A percentile compares a stretch with the other conserved stretches of the same genome.
phyloP scores from a whole-genome alignment of 2,888 invertebrate genomes.

The Geophilus truncorum region DNA sequence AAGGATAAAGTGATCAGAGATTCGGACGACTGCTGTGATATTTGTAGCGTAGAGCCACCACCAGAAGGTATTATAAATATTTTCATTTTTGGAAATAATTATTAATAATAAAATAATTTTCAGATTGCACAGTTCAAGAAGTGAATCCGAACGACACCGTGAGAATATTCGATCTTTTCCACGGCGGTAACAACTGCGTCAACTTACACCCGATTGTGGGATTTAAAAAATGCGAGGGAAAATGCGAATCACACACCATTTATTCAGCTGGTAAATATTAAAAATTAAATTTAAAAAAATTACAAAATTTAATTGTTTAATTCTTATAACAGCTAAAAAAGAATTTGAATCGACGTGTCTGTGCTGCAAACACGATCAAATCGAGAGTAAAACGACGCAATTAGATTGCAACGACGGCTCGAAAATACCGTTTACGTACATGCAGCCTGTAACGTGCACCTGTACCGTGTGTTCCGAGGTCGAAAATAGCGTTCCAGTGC shows the following conservation, averaged over 20 bases:
- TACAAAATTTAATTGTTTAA: not conserved
- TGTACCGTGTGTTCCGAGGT: not conserved
- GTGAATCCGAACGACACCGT: slow-evolving; percentile 38
- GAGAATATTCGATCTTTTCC: slow-evolving; percentile 39
- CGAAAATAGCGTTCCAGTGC: not conserved
- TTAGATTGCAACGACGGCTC: slow-evolving; percentile 35
- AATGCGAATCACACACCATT: slow-evolving; percentile 40
- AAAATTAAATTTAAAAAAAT: slow-evolving; percentile 5
- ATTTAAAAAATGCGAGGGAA: slow-evolving; percentile 39
- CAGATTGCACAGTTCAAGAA: slow-evolving; percentile 38
- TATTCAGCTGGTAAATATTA: slow-evolving; percentile 36
- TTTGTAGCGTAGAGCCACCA: slow-evolving; percentile 29
- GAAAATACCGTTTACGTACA: slow-evolving; percentile 31
- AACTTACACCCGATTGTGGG: slow-evolving; percentile 39
- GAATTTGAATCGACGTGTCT: slow-evolving; percentile 34
- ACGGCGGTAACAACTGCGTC: slow-evolving; percentile 38
- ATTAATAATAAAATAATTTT: not conserved
- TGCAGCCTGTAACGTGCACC: slow-evolving; percentile 29
- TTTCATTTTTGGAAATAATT: not conserved
- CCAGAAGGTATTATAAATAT: not conserved
- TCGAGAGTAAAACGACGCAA: slow-evolving; percentile 25
- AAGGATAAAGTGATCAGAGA: slow-evolving; percentile 37
- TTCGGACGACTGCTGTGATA: slow-evolving; percentile 35
- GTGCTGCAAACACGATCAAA: slow-evolving; percentile 33
- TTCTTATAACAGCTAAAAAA: slow-evolving; percentile 22